Evolutionary conservation across 2,113 vertebrate species (phyloP), one percentile per base, ranked within the genome.

Genomic region (Myxocyprinus asiaticus): DNA sequence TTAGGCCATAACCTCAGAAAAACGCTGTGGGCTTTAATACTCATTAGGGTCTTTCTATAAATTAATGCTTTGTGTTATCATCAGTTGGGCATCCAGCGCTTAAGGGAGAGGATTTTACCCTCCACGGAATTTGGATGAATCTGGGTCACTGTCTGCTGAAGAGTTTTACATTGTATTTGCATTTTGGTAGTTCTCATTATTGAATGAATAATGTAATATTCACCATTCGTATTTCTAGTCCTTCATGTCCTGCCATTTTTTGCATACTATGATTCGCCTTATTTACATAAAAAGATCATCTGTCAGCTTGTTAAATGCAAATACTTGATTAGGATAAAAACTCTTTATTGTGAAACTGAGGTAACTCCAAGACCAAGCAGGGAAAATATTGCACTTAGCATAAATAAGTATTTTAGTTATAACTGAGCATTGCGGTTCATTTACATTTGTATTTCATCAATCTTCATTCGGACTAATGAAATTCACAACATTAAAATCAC

Each of bases 391-490:
- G 44, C 45, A 17, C 43, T 67, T 43, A 71, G 55, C 59, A 15
- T 15, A n/a, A 65, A 9, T 22, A 53, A 64, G 72, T 22, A 22
- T 22, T 11, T 53, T 15, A 48, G 76, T 78, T 74, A 75, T 78
- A 75, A 78, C 62, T 0, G 42, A 43, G 63, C 47, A 6, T 15
- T 74, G 55, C 15, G 50, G 50, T 56, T 64, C 14, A 15, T 43
- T 10, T 69, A 53, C 22, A 10, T 17, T 56, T 70, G 55, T 65
- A 43, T 62, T 58, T 51, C 65, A 79, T 83, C 74, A 69, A 79
- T 76, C 77, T 82, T 44, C 22, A 80, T 76, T 80, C 79, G 81
- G 66, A 74, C 81, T 78, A 84, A 81, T 11, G 51, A 14, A 53
- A 70, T 7, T 9, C 56, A 77, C 33, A 33, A 33, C 22, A 42